Conservation (phyloP, 2,797 vertebrate species). For the Notolepis coatsorum region DNA sequence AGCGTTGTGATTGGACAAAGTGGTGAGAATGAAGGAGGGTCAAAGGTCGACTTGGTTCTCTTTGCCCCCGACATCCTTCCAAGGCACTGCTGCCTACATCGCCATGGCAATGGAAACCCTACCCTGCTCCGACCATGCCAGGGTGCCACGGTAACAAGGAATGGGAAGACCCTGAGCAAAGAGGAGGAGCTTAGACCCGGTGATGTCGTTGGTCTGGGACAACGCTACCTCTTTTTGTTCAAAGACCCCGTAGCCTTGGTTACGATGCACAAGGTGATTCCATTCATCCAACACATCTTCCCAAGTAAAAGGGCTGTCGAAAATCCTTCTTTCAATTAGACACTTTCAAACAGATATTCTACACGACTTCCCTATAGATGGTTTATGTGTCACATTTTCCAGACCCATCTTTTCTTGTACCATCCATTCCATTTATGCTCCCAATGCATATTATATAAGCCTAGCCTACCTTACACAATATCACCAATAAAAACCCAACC, state of each 20-base stretch:
- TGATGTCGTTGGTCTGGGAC: slow-evolving; percentile 81
- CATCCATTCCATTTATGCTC: no score
- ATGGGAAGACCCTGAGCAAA: slow-evolving; percentile 62
- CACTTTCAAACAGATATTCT: not conserved
- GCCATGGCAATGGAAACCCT: slow-evolving; percentile 13
- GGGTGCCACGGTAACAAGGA: slow-evolving; percentile 69
- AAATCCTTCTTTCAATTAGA: no score
- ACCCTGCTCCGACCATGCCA: slow-evolving; percentile 61
- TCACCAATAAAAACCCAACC: no score
- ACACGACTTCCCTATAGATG: not conserved
- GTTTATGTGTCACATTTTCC: not conserved
- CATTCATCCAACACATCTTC: not conserved
- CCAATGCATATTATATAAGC: no score
- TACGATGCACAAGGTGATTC: slow-evolving; percentile 49
- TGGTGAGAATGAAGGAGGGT: slow-evolving; percentile 30
- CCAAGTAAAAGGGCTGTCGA: no score
- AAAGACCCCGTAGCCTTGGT: slow-evolving; percentile 72
- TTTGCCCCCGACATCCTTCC: slow-evolving; percentile 74
- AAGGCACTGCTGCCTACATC: slow-evolving; percentile 75
- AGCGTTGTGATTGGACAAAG: slow-evolving; percentile 66
- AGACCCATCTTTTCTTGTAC: no score
- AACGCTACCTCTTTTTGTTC: slow-evolving; percentile 82
- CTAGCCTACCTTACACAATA: no score
- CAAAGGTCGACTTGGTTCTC: slow-evolving; percentile 64
- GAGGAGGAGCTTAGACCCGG: slow-evolving; percentile 72